Evolutionary conservation across 2,113 vertebrate species (phyloP).

Genomic region (Saguinus midas): DNA sequence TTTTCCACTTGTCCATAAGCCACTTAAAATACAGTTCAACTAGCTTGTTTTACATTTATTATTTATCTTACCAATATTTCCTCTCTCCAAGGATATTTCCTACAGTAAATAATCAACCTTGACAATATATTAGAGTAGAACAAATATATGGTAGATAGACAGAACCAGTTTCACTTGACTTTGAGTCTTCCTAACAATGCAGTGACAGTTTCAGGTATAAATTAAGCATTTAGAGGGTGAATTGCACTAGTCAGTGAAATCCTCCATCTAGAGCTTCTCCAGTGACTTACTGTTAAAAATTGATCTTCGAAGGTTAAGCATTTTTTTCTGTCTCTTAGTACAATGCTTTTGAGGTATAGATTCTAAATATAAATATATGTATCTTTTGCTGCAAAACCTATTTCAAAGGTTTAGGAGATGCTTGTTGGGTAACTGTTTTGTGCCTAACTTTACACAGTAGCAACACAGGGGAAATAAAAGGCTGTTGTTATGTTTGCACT

Average conservation of each 20-base stretch:
- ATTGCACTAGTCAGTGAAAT: neutral
- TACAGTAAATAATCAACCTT: neutral
- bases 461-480: rapidly evolving
- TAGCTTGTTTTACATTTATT: neutral
- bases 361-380: neutral
- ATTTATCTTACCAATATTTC: neutral
- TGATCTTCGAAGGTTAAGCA: neutral
- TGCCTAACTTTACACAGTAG: neutral
- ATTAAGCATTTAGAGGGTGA: neutral
- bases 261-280: neutral
- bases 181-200: neutral
- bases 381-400: neutral
- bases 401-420: neutral
- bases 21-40: neutral
- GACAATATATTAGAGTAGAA: neutral
- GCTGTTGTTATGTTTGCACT: neutral
- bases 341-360: neutral
- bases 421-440: neutral
- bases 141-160: neutral
- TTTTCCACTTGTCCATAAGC: neutral
- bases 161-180: neutral
- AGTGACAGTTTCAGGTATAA: neutral
- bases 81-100: neutral
- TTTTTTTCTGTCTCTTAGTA: neutral
- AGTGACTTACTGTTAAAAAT: neutral